These are phyloP conservation scores for Microcebus lehilahytsara DNA, from an alignment of 2,113 vertebrate species.

Conservation along the genomic window DNA sequence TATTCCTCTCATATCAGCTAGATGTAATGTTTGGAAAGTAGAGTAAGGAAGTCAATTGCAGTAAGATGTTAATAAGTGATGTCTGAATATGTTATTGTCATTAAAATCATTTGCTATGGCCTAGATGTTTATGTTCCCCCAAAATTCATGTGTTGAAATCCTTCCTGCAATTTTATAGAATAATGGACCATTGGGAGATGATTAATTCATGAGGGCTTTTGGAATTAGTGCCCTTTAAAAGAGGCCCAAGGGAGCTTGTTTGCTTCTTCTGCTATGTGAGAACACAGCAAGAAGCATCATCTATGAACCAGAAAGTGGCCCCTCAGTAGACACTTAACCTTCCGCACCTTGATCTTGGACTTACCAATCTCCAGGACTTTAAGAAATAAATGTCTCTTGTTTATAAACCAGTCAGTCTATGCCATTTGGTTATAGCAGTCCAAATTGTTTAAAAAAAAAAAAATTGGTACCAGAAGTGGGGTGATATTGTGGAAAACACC, in stretches of 20 bases:
- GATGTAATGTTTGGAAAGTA: not conserved
- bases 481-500: rapidly evolving
- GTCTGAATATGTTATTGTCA: not conserved
- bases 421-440: too few species aligned
- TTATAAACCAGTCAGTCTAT: not conserved
- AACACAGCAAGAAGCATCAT: not conserved
- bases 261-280: not conserved
- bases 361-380: not conserved
- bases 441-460: too few species aligned
- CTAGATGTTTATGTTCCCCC: not conserved
- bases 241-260: not conserved
- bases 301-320: not conserved
- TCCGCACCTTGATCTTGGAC: not conserved
- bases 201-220: not conserved
- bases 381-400: not conserved
- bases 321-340: not conserved
- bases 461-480: not conserved
- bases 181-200: not conserved
- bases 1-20: not conserved
- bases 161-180: not conserved
- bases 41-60: not conserved
- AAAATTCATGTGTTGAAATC: not conserved
- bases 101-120: not conserved
- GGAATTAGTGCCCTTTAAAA: not conserved
- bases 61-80: not conserved